Evolutionary conservation across 2,888 invertebrate species (phyloP).

Genomic region (Eristalinus sepulchralis): DNA sequence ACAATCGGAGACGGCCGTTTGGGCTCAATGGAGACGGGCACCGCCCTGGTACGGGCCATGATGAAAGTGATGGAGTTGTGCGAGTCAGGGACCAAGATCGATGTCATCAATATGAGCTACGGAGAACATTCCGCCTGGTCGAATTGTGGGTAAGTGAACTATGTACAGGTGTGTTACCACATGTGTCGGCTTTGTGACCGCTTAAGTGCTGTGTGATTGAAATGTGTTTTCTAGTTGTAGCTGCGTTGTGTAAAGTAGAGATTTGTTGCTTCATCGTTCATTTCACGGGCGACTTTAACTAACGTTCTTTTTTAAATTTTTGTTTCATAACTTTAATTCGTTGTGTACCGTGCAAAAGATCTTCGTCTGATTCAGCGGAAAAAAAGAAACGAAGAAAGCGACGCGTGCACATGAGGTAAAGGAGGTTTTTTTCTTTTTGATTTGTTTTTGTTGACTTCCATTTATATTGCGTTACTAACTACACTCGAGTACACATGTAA

Average conservation of each 20-base stretch:
- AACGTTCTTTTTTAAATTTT: slow-evolving; percentile 27
- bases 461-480: background rate
- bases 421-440: slow-evolving; percentile 2
- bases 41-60: slow-evolving; percentile 95
- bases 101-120: slow-evolving; percentile 99
- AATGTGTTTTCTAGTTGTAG: background rate
- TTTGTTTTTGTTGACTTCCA: slow-evolving; percentile 3
- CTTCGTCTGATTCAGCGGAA: slow-evolving; percentile 61
- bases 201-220: slow-evolving; percentile 18
- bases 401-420: slow-evolving; percentile 75
- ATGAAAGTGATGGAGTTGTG: slow-evolving; percentile 90
- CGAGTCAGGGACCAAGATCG: slow-evolving; percentile 84
- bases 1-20: slow-evolving; percentile 96
- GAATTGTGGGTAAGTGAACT: slow-evolving; percentile 88
- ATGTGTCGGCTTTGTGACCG: background rate
- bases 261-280: slow-evolving; percentile 6
- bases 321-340: slow-evolving; percentile 48
- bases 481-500: too few species aligned
- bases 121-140: slow-evolving; percentile 97
- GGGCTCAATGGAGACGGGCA: slow-evolving; percentile 98
- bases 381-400: slow-evolving; percentile 75
- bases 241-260: background rate
- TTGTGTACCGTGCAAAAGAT: slow-evolving; percentile 52
- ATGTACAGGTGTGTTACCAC: background rate
- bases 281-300: background rate